Evolutionary conservation across 2,888 invertebrate species (phyloP), one percentile per base, ranked within the genome.

Genomic region (Myopa testacea): DNA sequence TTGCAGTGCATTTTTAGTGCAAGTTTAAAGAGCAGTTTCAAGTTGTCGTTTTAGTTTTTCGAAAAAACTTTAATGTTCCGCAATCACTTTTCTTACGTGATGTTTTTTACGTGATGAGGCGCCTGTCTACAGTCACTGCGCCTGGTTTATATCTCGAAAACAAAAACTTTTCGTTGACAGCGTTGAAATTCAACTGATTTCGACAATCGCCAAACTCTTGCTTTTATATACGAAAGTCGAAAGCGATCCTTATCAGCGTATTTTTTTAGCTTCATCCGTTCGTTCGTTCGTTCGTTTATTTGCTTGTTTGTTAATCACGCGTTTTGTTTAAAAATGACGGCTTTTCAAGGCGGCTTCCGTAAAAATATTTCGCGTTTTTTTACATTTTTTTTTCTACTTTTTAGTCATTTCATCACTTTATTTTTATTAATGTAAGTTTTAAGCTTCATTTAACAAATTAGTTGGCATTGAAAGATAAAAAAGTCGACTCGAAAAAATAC

Each of bases 41-140:
- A 19, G 50, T 52, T 69, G 67, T 5, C 16, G 10, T 67, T 12
- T n/a, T 37, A 40, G 34, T 6, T 1, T 37, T 68, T 50, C 45
- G 50, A 45, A 19, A 4, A n/a, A 34, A 65, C n/a, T 37, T 38
- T 16, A 16, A 10, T 67, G 37, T 40, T 38, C 10, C n/a, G 12
- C 19, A n/a, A 50, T 50, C 4, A 4, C 12, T 69, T 40, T 45
- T 16, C 4, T n/a, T 16, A 4, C 19, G n/a, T n/a, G 16, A 14
- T 50, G 50, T 50, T 40, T 67, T 40, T 12, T 16, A 26, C 26
- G 26, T 26, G 26, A 26, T 26, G 26, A 26, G 8, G 38, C 72
- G 72, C 72, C 72, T 72, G 72, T 40, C 60, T 58, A 19, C 37
- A 38, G 12, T 50, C 73, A 63, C 74, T 63, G 74, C 74, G 52